phyloP scores from a whole-genome alignment of 2,888 invertebrate genomes.

The Pinctada fucata region DNA sequence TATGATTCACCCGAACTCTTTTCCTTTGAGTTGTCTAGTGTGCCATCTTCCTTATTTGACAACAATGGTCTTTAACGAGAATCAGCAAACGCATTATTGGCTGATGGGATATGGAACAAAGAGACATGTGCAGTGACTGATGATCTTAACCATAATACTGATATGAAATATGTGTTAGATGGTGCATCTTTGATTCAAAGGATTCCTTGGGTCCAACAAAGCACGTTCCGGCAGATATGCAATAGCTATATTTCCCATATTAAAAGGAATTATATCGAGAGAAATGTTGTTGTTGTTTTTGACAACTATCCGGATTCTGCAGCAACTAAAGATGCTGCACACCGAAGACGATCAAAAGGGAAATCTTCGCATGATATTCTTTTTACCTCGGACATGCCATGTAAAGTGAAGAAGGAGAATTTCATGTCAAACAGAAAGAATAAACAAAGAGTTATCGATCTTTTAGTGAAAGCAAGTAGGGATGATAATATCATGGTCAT shows the following conservation, averaged over 20 bases:
- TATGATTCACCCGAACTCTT: constrained; percentile 4
- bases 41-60: constrained; percentile 20
- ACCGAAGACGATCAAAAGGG: neutral
- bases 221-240: neutral
- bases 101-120: constrained; percentile 45
- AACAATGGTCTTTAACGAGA: constrained; percentile 34
- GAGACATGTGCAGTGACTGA: constrained; percentile 25
- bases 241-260: neutral
- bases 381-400: neutral
- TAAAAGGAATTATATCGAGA: neutral
- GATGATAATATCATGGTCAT: constrained; percentile 2
- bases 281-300: no score
- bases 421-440: neutral
- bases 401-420: neutral
- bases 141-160: neutral
- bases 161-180: constrained; percentile 9
- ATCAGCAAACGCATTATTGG: constrained; percentile 46
- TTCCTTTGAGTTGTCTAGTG: constrained; percentile 8
- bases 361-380: neutral
- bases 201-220: constrained; percentile 13
- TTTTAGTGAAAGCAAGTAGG: no score
- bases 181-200: constrained; percentile 18
- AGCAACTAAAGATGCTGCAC: neutral
- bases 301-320: no score
- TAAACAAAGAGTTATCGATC: neutral